phyloP scores from a whole-genome alignment of 2,113 vertebrate genomes.

The Phalacrocorax aristotelis region DNA sequence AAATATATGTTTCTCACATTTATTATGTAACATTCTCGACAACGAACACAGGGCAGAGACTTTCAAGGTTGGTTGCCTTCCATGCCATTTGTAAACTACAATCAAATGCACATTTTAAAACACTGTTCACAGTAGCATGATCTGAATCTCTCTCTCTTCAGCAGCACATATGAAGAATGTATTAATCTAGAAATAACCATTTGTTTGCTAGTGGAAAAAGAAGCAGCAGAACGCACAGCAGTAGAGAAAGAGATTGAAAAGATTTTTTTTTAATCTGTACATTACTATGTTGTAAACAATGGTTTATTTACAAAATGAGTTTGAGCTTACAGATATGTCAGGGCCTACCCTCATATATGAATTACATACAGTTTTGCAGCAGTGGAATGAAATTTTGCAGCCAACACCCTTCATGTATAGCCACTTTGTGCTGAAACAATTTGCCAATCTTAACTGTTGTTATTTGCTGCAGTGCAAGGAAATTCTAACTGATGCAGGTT shows the following conservation, averaged over 20 bases:
- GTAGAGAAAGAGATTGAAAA: not conserved
- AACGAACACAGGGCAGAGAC: not conserved
- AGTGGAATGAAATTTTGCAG: not conserved
- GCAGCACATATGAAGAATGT: not conserved
- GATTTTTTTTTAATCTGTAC: not conserved
- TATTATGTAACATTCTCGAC: not conserved
- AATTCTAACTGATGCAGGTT: not conserved
- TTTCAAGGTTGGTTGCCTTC: not conserved
- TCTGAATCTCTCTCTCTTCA: not conserved
- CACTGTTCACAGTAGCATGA: not conserved
- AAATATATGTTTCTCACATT: not conserved
- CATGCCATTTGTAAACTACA: not conserved
- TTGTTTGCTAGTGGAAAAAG: not conserved
- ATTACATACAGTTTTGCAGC: not conserved
- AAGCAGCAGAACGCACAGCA: not conserved
- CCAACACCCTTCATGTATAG: not conserved
- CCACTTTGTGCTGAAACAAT: not conserved
- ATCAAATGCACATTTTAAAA: conserved; percentile 21
- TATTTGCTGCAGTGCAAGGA: not conserved
- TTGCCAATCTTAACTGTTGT: not conserved
- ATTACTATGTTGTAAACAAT: not conserved
- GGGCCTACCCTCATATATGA: not conserved
- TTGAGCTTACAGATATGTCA: not conserved
- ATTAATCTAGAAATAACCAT: conserved; percentile 3
- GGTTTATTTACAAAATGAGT: not conserved